Base-by-base conservation (phyloP, 2,797 vertebrate genomes). In the Pangasius mekongensis region DNA sequence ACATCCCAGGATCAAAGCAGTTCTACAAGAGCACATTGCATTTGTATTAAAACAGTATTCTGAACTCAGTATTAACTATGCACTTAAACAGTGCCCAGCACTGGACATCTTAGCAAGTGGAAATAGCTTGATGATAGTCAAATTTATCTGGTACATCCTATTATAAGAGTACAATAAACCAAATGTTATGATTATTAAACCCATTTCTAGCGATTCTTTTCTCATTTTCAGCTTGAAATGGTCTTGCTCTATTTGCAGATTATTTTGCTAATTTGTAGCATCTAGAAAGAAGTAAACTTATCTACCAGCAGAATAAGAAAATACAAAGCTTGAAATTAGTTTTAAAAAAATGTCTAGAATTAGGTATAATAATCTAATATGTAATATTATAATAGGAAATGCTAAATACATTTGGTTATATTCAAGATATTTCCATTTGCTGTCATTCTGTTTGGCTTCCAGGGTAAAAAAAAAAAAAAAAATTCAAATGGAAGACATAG, bases 1-100 rank as follows among this genome's bases (percentile, higher is more conserved):
- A 14, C 98, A 99, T 81, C 98, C 99, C 24, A 99, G 88, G 95
- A 99, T 99, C 58, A 99, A 92, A 16, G 98, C 96, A 0, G 97
- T 99, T 95, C 99, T 99, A 84, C 36, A 54, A 82, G 14, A 22
- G 9, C 36, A 86, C 58, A 76, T 18, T 1, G 6, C 20, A 52
- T 11, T 24, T 52, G 66, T 10, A 49, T 81, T 36, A 60, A 81
- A 36, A 83, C 18, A n/a, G 60, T 10, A 78, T 69, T 66, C 60
- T 6, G 30, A 49, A 36, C 3, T 66, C 27, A 83, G 81, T 7
- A 52, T 22, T 6, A 43, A 22, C 14, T 30, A 5, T 6, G 9
- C 5, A 22, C 24, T 64, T 64, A 18, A 83, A 47, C 58, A 20
- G 20, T 20, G 16, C 52, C 6, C 47, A 76, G 11, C n/a, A 56